Base-by-base conservation (phyloP, 2,797 vertebrate genomes). In the Anguilla megastoma region DNA sequence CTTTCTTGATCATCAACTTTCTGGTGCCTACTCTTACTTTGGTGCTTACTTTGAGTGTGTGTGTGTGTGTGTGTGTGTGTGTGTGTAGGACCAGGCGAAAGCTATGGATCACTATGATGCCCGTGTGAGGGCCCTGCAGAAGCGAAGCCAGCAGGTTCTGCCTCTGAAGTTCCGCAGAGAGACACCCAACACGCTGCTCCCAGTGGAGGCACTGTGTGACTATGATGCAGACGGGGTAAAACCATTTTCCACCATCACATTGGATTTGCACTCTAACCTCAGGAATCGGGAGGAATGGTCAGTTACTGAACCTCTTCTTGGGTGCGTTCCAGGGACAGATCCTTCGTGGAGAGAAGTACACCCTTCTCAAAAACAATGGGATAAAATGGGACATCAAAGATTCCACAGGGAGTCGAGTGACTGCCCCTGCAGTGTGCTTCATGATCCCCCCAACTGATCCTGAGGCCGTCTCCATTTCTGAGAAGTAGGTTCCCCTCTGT, bases 191-290 rank as follows among this genome's bases (percentile, higher is more conserved):
- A 98, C 98, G 92, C 95, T 97, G 74, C 87, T 99, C n/a, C 97
- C 98, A 0, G 91, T 99, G 60, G 98, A 99, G 93, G 98, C 99
- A 0, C 96, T 99, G 27, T 99, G 99, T 36, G 98, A 99, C 91
- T 99, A 95, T 0, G 97, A 98, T 85, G 89, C 96, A 0, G 97
- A 98, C 0, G 96, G 97, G 95, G 99, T 99, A 94, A 83, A 94
- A 83, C 27, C 12, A 24, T 14, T 74, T 58, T 24, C 1, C 12
- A 1, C 24, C 14, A 18, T 21, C 24, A 12, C 48, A 5, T 71
- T 33, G 7, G 16, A 27, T 21, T 60, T 2, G 30, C 16, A 7
- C 24, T 16, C 45, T 2, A 48, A 82, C 79, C 79, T 41, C 45
- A 9, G 41, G 1, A 48, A 24, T 10, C 12, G 12, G 30, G 71